These are phyloP conservation scores for Crenichthys baileyi DNA, from an alignment of 2,797 vertebrate species.

Conservation along the genomic window DNA sequence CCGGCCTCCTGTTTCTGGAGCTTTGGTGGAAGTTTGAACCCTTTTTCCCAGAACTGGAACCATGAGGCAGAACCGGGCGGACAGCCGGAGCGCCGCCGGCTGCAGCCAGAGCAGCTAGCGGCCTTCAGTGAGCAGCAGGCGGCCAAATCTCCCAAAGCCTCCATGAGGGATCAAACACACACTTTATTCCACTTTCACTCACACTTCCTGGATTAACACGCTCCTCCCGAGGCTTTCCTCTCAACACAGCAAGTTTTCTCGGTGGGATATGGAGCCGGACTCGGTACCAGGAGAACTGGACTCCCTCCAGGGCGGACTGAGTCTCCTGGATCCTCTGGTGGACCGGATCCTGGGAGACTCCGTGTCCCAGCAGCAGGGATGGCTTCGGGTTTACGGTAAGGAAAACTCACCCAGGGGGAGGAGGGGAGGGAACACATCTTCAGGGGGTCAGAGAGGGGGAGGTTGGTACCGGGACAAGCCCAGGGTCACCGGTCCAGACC, in stretches of 20 bases:
- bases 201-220: fast-evolving
- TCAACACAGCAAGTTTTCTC: neutral
- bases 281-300: constrained; percentile 79
- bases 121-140: constrained; percentile 44
- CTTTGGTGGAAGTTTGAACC: constrained; percentile 27
- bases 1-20: constrained; percentile 2
- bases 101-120: constrained; percentile 47
- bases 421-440: neutral
- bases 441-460: neutral
- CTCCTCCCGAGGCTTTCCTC: neutral
- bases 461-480: neutral
- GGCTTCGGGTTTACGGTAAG: constrained; percentile 93
- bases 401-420: neutral
- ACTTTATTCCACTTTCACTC: neutral
- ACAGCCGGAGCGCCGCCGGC: constrained; percentile 45
- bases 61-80: constrained; percentile 52
- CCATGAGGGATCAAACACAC: constrained; percentile 25
- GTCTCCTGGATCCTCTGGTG: constrained; percentile 81
- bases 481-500: neutral
- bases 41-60: constrained; percentile 27
- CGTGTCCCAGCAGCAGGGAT: constrained; percentile 92
- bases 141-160: neutral
- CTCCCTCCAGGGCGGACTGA: constrained; percentile 70
- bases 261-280: constrained; percentile 70
- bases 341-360: constrained; percentile 89